These are phyloP conservation scores for Axea sp. DNA, from an alignment of 2,888 invertebrate genomes.

Conservation along the genomic window DNA sequence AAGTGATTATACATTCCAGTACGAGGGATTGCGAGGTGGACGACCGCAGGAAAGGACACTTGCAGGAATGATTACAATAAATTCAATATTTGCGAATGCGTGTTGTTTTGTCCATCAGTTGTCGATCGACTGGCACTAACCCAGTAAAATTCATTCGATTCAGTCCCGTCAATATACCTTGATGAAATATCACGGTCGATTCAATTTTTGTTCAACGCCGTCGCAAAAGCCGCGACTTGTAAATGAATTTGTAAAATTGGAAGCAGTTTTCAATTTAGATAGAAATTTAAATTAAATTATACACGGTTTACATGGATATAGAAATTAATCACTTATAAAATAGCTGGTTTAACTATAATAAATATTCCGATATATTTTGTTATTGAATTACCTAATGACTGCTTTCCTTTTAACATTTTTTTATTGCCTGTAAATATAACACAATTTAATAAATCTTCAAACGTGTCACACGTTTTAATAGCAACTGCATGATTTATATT, in stretches of 20 bases:
- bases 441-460: no score
- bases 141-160: slow-evolving; percentile 29
- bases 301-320: no score
- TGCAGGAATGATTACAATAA: slow-evolving; percentile 22
- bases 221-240: slow-evolving; percentile 29
- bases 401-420: no score
- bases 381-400: no score
- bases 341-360: no score
- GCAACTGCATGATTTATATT: no score
- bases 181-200: slow-evolving; percentile 18
- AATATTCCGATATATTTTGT: no score
- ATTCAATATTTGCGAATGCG: slow-evolving; percentile 31
- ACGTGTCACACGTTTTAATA: no score
- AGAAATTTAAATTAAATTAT: slow-evolving; percentile 25
- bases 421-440: no score
- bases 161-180: slow-evolving; percentile 24
- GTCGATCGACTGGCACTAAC: slow-evolving; percentile 30
- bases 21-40: slow-evolving; percentile 14
- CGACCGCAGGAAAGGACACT: slow-evolving; percentile 23
- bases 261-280: slow-evolving; percentile 25
- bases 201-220: slow-evolving; percentile 27
- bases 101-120: slow-evolving; percentile 20
- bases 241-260: slow-evolving; percentile 30
- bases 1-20: slow-evolving; percentile 41
- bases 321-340: no score